phyloP scores from a whole-genome alignment of 2,113 vertebrate genomes.

The Corynorhinus townsendii region DNA sequence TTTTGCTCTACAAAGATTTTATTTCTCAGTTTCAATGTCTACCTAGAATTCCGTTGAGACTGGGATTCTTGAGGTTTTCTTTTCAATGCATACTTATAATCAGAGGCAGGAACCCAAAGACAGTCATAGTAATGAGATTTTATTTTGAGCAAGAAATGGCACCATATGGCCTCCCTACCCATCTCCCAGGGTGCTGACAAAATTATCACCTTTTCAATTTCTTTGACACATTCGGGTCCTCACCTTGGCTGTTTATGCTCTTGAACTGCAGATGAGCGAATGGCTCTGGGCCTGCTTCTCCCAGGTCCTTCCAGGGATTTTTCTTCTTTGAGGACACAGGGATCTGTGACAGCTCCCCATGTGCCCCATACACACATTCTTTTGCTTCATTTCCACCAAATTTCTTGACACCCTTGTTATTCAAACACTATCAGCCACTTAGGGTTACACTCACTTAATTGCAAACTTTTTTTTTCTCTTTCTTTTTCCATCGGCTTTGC shows the following conservation, averaged over 20 bases:
- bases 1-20: constrained; percentile 16
- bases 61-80: not conserved
- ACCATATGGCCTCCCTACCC: not conserved
- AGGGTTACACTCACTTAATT: not conserved
- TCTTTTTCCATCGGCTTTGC: not conserved
- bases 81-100: not conserved
- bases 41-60: not conserved
- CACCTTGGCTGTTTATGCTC: not conserved
- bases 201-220: not conserved
- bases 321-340: not conserved
- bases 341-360: not conserved
- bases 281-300: not conserved
- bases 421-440: not conserved
- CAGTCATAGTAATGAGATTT: not conserved
- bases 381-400: not conserved
- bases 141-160: not conserved
- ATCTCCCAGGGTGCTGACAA: not conserved
- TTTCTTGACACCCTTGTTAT: not conserved
- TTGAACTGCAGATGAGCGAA: not conserved
- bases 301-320: not conserved
- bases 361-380: accelerated
- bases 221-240: not conserved
- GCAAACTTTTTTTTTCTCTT: not conserved
- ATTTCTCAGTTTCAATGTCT: not conserved
- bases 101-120: not conserved